Evolutionary conservation across 92 coral and sea anemone species (phyloP).

Genomic region (Actinostola sp.): DNA sequence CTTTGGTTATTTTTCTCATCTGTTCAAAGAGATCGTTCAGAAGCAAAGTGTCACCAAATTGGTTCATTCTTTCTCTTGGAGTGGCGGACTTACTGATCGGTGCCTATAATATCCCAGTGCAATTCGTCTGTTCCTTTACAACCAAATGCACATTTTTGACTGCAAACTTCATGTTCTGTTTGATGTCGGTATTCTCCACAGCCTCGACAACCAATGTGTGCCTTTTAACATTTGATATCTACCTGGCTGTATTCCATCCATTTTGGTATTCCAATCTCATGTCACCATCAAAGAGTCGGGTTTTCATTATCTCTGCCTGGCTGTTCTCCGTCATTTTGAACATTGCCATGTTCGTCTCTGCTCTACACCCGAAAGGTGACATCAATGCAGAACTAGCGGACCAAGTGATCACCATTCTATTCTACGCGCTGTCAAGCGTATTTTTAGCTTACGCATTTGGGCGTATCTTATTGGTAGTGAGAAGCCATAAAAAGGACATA

Average conservation of each 20-base stretch:
- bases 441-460: slow-evolving; percentile 22
- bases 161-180: background rate
- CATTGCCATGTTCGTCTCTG: slow-evolving; percentile 4
- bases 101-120: slow-evolving; percentile 22
- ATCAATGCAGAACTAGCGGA: background rate
- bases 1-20: slow-evolving; percentile 22
- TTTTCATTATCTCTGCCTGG: slow-evolving; percentile 19
- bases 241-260: slow-evolving; percentile 35
- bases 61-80: slow-evolving; percentile 34
- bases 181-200: background rate
- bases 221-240: slow-evolving; percentile 27
- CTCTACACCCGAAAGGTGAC: background rate
- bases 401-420: background rate
- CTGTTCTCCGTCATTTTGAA: slow-evolving; percentile 15
- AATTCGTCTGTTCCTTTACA: slow-evolving; percentile 12
- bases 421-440: slow-evolving; percentile 5
- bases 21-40: slow-evolving; percentile 17
- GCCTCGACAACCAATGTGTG: slow-evolving; percentile 23
- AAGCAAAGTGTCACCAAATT: slow-evolving; percentile 24
- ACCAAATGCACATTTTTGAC: background rate
- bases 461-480: slow-evolving; percentile 17
- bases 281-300: slow-evolving; percentile 13
- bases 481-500: slow-evolving; percentile 15
- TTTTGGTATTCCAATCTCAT: slow-evolving; percentile 27
- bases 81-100: slow-evolving; percentile 24